Percentiles rank a stretch among this genome's conserved stretches.
Conservation (phyloP, 2,888 invertebrate genomes). For the Leptinotarsa tumamoca region DNA sequence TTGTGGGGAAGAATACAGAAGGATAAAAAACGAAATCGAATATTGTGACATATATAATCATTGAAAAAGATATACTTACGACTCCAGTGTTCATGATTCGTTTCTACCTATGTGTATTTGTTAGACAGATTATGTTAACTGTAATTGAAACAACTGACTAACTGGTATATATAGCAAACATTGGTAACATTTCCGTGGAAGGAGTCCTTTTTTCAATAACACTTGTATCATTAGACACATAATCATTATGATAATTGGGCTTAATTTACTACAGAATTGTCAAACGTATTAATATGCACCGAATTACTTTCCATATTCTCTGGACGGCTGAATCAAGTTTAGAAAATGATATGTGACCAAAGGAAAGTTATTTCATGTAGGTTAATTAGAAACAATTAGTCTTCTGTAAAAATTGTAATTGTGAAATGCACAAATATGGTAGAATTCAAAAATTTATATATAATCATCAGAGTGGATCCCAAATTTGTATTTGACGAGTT, state of each 20-base stretch:
- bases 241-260: constrained; percentile 35
- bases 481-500: too few relatives aligned
- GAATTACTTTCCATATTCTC: constrained; percentile 35
- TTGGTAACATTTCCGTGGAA: constrained; percentile 41
- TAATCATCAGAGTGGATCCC: too few relatives aligned
- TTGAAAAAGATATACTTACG: constrained; percentile 51
- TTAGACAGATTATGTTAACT: constrained; percentile 42
- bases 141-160: constrained; percentile 27
- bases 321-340: constrained; percentile 9
- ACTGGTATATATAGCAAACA: constrained; percentile 41
- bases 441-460: too few relatives aligned
- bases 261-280: constrained; percentile 3
- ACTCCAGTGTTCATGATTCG: constrained; percentile 54
- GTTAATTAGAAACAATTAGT: constrained; percentile 31
- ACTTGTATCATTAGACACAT: constrained; percentile 26
- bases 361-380: constrained; percentile 36
- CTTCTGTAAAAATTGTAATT: not conserved
- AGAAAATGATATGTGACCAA: constrained; percentile 17
- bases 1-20: not conserved
- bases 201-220: constrained; percentile 35
- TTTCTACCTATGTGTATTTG: constrained; percentile 43
- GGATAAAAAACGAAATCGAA: not conserved
- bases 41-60: not conserved
- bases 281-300: constrained; percentile 6
- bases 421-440: not conserved